Conservation (phyloP, 2,113 vertebrate species). For the Epinephelus cyanopodus region DNA sequence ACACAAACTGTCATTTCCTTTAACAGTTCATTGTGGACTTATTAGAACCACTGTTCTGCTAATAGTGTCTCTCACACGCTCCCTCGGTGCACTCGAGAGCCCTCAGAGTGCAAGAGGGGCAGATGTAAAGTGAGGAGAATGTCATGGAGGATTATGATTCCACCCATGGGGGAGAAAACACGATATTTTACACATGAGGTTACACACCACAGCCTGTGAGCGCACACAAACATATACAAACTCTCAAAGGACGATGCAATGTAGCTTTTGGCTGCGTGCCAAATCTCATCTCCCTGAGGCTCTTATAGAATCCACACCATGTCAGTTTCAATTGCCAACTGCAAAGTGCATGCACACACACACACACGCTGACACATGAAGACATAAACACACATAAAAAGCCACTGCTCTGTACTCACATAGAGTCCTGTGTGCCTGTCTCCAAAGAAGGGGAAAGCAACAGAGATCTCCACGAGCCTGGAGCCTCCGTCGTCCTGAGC, state of each 20-base stretch:
- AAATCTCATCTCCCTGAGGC: slow-evolving; percentile 63
- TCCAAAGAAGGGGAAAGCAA: slow-evolving; percentile 96
- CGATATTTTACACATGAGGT: slow-evolving; percentile 64
- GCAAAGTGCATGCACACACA: slow-evolving; percentile 57
- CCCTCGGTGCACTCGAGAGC: slow-evolving; percentile 33
- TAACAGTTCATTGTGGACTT: slow-evolving; percentile 64
- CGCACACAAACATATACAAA: slow-evolving; percentile 64
- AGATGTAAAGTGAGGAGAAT: slow-evolving; percentile 67
- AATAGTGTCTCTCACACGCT: slow-evolving; percentile 43
- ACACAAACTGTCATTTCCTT: slow-evolving; percentile 77
- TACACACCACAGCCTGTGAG: slow-evolving; percentile 48
- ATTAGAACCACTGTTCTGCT: slow-evolving; percentile 58
- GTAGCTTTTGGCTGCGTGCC: slow-evolving; percentile 61
- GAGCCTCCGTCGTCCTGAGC: slow-evolving; percentile 97
- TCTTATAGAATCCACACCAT: slow-evolving; percentile 71
- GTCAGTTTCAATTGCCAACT: slow-evolving; percentile 66
- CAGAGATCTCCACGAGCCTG: slow-evolving; percentile 90
- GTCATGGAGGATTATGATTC: slow-evolving; percentile 53
- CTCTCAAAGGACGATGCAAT: slow-evolving; percentile 58
- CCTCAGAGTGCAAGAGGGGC: slow-evolving; percentile 25
- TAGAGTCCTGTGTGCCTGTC: slow-evolving; percentile 94
- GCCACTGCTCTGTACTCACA: slow-evolving; percentile 87
- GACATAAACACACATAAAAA: slow-evolving; percentile 37
- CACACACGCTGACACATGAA: slow-evolving; percentile 45
- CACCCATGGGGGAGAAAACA: slow-evolving; percentile 38